A percentile compares a stretch with the other conserved stretches of the same genome.
Evolutionary conservation across 2,888 invertebrate genomes (phyloP).

Genomic region (Amphipyra berbera): DNA sequence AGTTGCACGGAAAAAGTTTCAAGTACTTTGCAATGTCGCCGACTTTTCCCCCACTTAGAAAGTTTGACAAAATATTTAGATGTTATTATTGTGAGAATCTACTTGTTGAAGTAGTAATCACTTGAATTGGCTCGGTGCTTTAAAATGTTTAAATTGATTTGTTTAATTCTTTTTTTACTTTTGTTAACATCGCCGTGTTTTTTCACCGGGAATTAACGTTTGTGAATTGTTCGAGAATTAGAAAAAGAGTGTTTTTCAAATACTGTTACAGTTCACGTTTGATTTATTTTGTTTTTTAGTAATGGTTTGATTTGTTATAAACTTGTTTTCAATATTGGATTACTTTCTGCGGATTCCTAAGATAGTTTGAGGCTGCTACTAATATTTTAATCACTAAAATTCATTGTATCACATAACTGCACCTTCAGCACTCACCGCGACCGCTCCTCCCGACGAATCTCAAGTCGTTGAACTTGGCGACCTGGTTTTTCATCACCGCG

Average conservation of each 20-base stretch:
- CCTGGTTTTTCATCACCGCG: slow-evolving; percentile 99
- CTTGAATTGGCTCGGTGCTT: slow-evolving; percentile 19
- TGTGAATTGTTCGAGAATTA: too few relatives aligned
- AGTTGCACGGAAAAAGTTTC: slow-evolving; percentile 82
- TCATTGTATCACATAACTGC: slow-evolving; percentile 81
- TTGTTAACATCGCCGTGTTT: slow-evolving; percentile 13
- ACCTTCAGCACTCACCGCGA: slow-evolving; percentile 95
- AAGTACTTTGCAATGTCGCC: slow-evolving; percentile 80
- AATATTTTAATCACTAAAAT: slow-evolving; percentile 50
- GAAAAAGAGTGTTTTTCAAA: slow-evolving; percentile 14
- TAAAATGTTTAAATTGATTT: slow-evolving; percentile 7
- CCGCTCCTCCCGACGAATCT: slow-evolving; percentile 99
- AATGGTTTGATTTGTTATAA: background rate
- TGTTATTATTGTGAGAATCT: slow-evolving; percentile 45
- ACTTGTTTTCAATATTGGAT: background rate
- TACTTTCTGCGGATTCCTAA: background rate
- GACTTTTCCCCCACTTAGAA: slow-evolving; percentile 71
- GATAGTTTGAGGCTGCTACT: slow-evolving; percentile 11
- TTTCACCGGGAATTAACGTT: slow-evolving; percentile 6
- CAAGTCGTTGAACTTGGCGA: slow-evolving; percentile 99
- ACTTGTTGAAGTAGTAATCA: slow-evolving; percentile 37
- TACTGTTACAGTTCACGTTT: slow-evolving; percentile 2
- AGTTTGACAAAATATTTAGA: slow-evolving; percentile 65
- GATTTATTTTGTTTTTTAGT: slow-evolving; percentile 14
- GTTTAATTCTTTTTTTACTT: slow-evolving; percentile 13